Evolutionary conservation across 2,797 vertebrate species (phyloP), one percentile per base, ranked within the genome.

Genomic region (Remorina albescens): DNA sequence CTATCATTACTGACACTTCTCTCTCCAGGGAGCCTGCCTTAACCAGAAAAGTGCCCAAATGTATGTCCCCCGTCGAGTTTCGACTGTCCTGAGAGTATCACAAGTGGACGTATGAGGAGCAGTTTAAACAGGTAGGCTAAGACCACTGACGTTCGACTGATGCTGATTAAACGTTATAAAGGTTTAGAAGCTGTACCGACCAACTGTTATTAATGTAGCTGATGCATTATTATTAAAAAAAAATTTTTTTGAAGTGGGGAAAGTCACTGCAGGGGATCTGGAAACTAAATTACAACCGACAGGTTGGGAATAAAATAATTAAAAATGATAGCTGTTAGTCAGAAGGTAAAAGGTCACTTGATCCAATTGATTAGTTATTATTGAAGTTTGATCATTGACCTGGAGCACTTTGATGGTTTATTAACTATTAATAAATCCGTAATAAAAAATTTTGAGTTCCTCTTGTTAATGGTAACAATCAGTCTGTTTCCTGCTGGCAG

Each of bases 51-150:
- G 68, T 57, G 37, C 80, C 64, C 68, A 81, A 36, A 12, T 78
- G 67, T 85, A 81, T n/a, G n/a, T n/a, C n/a, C 23, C 70, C 84
- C 62, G 70, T 80, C 75, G 83, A 62, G 83, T 83, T 46, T 91
- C 91, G 39, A 75, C 81, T 37, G 44, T 86, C 50, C 41, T 77
- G 64, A 3, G 93, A 92, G 56, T 93, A 94, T 66, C 96, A 97
- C 23, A 97, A 98, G 67, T 99, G 97, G 98, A 98, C 97, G 67
- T 98, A 98, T 2, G 96, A 97, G 83, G 97, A 98, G 82, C 97
- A 98, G 90, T 98, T 98, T 90, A 97, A 97, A 83, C 97, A 98
- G 96, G 97, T 97, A n/a, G n/a, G n/a, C n/a, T n/a, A 55, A 34
- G 78, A 21, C 18, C 6, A 6, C 63, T 13, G 3, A 41, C 28